These are phyloP conservation scores for Pachypsylla venusta DNA, from an alignment of 1,140 invertebrate genomes.

Conservation along the genomic window DNA sequence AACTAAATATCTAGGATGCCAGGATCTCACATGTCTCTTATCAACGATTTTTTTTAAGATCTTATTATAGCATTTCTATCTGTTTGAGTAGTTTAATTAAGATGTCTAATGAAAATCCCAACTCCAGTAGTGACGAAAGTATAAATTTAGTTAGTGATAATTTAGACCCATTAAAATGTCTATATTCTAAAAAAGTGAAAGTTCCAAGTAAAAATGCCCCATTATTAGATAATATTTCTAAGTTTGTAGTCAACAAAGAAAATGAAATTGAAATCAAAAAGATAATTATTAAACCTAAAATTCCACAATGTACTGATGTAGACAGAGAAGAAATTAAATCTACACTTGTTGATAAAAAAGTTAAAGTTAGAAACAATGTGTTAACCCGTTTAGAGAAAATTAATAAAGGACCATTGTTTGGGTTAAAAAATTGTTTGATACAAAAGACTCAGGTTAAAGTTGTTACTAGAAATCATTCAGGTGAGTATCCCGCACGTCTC, in stretches of 20 bases:
- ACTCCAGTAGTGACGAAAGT: not conserved
- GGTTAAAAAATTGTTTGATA: conserved; percentile 1
- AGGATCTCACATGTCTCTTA: too few relatives aligned
- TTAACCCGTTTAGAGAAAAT: not conserved
- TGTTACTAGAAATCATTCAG: conserved; percentile 5
- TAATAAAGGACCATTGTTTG: not conserved
- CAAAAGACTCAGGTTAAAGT: not conserved
- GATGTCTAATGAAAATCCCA: not conserved
- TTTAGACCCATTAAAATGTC: not conserved
- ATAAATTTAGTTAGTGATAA: not conserved
- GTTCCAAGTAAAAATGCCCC: not conserved
- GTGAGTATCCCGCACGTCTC: not conserved
- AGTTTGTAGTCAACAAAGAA: not conserved
- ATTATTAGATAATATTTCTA: not conserved
- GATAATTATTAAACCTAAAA: not conserved
- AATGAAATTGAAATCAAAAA: not conserved
- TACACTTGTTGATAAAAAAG: not conserved
- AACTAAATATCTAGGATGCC: too few relatives aligned
- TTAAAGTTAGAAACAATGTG: not conserved
- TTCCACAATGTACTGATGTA: not conserved
- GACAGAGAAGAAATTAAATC: not conserved
- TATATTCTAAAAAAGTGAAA: not conserved
- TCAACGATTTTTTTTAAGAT: too few relatives aligned
- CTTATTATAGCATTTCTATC: too few relatives aligned
- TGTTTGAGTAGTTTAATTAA: too few relatives aligned